Percentiles rank a stretch among this genome's conserved stretches.
Conservation (phyloP, 2,888 invertebrate species). For the Xestia sexstrigata region DNA sequence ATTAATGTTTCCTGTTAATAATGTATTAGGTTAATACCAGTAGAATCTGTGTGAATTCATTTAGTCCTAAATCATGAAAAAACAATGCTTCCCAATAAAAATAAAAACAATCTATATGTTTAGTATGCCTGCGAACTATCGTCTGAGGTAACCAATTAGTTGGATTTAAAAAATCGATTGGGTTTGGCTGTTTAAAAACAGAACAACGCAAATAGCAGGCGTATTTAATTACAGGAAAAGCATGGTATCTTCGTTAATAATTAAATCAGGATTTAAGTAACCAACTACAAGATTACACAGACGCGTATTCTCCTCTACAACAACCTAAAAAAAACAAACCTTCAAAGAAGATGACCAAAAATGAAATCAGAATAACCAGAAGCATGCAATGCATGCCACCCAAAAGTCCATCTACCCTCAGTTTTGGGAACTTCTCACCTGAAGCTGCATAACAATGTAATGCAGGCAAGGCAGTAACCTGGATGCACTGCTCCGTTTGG, state of each 20-base stretch:
- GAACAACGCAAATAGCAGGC: neutral
- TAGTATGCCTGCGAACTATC: neutral
- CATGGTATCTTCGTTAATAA: neutral
- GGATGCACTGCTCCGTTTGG: slow-evolving; percentile 84
- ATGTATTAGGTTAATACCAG: neutral
- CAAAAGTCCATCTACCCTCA: slow-evolving; percentile 71
- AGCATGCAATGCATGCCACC: slow-evolving; percentile 61
- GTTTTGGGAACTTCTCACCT: slow-evolving; percentile 88
- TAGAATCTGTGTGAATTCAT: neutral
- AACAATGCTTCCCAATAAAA: slow-evolving; percentile 11
- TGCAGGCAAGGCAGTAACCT: slow-evolving; percentile 87
- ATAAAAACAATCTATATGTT: neutral
- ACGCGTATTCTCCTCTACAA: neutral
- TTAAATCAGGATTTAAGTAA: neutral
- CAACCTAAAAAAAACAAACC: neutral
- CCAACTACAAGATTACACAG: slow-evolving; percentile 9
- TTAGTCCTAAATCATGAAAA: neutral
- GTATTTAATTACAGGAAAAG: neutral
- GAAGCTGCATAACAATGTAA: slow-evolving; percentile 87
- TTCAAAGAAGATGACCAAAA: slow-evolving; percentile 3
- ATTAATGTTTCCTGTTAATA: neutral
- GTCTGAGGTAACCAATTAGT: slow-evolving; percentile 21
- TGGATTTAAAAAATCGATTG: neutral
- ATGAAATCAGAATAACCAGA: neutral
- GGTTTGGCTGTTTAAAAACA: neutral